Percentiles rank a stretch among this genome's conserved stretches.
These are phyloP conservation scores for Eretmocerus hayati DNA, from an alignment of 2,888 invertebrate species.

Conservation along the genomic window DNA sequence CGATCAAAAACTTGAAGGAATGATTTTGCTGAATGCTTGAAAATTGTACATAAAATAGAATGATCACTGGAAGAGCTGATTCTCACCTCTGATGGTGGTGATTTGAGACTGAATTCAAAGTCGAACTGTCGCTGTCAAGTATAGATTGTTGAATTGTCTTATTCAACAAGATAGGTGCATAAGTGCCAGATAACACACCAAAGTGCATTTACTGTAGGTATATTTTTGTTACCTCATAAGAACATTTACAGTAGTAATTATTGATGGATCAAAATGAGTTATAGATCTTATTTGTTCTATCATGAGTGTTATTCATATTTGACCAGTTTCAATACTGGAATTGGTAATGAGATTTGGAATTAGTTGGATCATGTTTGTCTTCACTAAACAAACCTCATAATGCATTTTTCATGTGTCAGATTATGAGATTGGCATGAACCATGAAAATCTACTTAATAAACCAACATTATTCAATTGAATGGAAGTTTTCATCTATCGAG, in stretches of 20 bases:
- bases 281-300: conserved; percentile 10
- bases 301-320: conserved; percentile 10
- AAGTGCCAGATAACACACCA: conserved; percentile 24
- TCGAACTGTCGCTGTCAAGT: too few relatives aligned
- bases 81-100: conserved; percentile 17
- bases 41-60: conserved; percentile 19
- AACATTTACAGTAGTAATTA: conserved; percentile 14
- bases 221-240: conserved; percentile 21
- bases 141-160: conserved; percentile 15
- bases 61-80: conserved; percentile 9
- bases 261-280: conserved; percentile 9
- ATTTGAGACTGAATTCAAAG: conserved; percentile 22
- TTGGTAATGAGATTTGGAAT: conserved; percentile 15
- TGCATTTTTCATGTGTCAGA: conserved; percentile 17
- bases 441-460: conserved; percentile 16
- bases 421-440: conserved; percentile 15
- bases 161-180: conserved; percentile 12
- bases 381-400: conserved; percentile 20
- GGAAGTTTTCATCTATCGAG: too few relatives aligned
- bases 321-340: conserved; percentile 21
- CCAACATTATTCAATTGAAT: conserved; percentile 6
- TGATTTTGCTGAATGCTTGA: not conserved
- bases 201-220: conserved; percentile 25
- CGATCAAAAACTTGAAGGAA: not conserved
- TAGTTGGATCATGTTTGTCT: conserved; percentile 13